A percentile compares a stretch with the other conserved stretches of the same genome.
Conservation (phyloP, 2,797 vertebrate genomes). For the Ciconia nigra region DNA sequence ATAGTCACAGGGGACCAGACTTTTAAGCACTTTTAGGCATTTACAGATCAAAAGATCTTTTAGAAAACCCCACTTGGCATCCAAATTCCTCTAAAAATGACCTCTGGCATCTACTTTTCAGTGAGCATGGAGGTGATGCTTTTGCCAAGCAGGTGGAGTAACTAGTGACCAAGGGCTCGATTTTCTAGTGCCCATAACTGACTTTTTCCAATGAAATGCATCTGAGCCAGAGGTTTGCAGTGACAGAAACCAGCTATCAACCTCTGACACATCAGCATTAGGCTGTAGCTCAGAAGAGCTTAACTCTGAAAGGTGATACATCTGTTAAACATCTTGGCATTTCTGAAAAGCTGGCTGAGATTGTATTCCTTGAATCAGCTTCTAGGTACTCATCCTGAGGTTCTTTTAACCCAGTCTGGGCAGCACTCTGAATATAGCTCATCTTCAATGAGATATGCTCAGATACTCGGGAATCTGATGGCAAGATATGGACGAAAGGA, state of each 20-base stretch:
- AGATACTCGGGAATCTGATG: neutral
- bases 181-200: neutral
- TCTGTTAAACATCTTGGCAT: constrained; percentile 12
- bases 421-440: neutral
- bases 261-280: neutral
- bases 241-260: neutral
- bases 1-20: neutral
- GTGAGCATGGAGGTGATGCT: neutral
- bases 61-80: neutral
- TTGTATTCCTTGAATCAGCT: neutral
- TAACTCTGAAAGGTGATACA: neutral
- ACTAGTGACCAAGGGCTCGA: neutral
- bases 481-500: neutral
- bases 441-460: neutral
- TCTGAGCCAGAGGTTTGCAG: neutral
- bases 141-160: neutral
- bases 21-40: neutral
- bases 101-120: neutral
- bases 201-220: neutral
- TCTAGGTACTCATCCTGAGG: neutral
- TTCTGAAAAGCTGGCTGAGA: constrained; percentile 12
- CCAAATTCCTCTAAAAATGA: neutral
- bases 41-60: neutral
- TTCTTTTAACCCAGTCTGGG: neutral
- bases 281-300: neutral